Evolutionary conservation across 1,140 invertebrate species (phyloP).

Genomic region (Manduca sexta): DNA sequence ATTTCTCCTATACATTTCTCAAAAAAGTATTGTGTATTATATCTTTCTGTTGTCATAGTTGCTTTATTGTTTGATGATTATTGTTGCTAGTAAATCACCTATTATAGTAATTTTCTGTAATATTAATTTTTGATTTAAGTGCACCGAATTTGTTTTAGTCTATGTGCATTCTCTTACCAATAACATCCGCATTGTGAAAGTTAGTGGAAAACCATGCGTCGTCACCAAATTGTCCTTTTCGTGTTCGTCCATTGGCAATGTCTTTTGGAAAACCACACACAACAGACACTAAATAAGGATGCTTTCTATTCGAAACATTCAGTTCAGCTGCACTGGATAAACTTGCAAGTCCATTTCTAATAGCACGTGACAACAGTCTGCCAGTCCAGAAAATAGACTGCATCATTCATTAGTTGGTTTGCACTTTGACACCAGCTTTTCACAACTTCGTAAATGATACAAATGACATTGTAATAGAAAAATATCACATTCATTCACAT

Average conservation of each 20-base stretch:
- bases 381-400: constrained; percentile 86
- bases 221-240: constrained; percentile 95
- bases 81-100: no score
- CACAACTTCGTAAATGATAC: constrained; percentile 33
- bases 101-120: no score
- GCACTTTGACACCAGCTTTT: constrained; percentile 59
- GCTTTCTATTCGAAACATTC: constrained; percentile 76
- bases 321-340: constrained; percentile 79
- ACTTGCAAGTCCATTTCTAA: constrained; percentile 84
- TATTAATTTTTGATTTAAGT: no score
- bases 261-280: constrained; percentile 95
- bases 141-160: no score
- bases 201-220: constrained; percentile 96
- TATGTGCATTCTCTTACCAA: no score
- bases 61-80: no score
- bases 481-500: constrained; percentile 9
- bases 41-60: no score
- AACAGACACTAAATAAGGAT: constrained; percentile 86
- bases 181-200: constrained; percentile 90
- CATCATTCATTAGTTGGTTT: constrained; percentile 75
- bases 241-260: constrained; percentile 82
- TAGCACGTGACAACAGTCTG: constrained; percentile 82
- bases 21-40: no score
- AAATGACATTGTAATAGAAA: constrained; percentile 29
- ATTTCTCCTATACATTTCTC: no score